Conservation (phyloP, 2,113 vertebrate genomes). For the Trichomycterus rosablanca region DNA sequence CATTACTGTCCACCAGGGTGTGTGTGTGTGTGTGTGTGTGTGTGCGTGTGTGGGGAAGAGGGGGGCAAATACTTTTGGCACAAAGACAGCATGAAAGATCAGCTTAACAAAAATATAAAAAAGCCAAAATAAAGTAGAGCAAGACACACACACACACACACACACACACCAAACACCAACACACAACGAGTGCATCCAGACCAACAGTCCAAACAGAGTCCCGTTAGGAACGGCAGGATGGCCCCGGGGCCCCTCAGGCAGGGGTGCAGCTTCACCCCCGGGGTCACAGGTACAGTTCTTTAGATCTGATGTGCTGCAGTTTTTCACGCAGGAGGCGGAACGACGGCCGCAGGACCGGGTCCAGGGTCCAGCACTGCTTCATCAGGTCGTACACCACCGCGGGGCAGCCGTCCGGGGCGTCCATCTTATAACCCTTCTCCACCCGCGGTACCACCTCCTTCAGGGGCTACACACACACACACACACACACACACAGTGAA, state of each 20-base stretch:
- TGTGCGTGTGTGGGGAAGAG: background rate
- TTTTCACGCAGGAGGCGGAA: constrained; percentile 90
- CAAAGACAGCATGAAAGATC: background rate
- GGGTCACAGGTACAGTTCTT: constrained; percentile 88
- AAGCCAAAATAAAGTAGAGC: background rate
- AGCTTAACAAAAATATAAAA: background rate
- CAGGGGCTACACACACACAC: too few relatives aligned
- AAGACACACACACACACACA: constrained; percentile 4
- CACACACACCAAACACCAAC: constrained; percentile 4
- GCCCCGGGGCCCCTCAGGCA: background rate
- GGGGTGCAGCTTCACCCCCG: background rate
- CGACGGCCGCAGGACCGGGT: constrained; percentile 74
- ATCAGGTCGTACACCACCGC: constrained; percentile 88
- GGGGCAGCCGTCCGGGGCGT: constrained; percentile 85
- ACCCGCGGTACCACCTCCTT: constrained; percentile 95
- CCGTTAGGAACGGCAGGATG: constrained; percentile 5
- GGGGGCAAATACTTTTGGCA: constrained; percentile 25
- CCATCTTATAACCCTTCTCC: constrained; percentile 98
- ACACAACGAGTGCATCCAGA: constrained; percentile 16
- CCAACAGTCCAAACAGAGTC: constrained; percentile 18
- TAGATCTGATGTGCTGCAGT: constrained; percentile 89
- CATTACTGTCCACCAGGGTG: too few relatives aligned
- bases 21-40: too few relatives aligned
- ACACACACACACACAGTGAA: background rate
- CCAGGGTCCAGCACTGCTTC: constrained; percentile 96